A percentile compares a stretch with the other conserved stretches of the same genome.
These are phyloP conservation scores for Epirrita christyi DNA, from an alignment of 2,888 invertebrate species.

Conservation along the genomic window DNA sequence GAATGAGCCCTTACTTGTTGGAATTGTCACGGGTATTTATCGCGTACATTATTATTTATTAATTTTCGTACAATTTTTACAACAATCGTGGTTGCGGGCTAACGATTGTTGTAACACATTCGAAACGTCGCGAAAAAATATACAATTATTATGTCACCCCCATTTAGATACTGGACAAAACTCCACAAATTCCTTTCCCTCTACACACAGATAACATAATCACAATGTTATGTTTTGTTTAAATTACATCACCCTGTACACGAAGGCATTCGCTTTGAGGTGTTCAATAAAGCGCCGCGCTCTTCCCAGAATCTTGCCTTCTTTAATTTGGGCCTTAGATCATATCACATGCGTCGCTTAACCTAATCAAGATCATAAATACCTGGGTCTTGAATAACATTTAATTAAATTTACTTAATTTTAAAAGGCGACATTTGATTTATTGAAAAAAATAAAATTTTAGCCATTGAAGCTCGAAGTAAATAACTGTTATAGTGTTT, in stretches of 20 bases:
- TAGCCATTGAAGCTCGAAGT: background rate
- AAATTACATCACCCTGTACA: slow-evolving; percentile 39
- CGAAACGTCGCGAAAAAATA: no score
- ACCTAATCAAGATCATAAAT: slow-evolving; percentile 18
- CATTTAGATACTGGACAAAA: no score
- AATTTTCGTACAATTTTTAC: no score
- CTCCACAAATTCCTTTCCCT: no score
- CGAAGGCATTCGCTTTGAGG: slow-evolving; percentile 33
- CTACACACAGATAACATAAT: no score
- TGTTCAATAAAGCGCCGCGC: slow-evolving; percentile 47
- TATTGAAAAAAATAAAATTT: background rate
- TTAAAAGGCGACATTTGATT: background rate
- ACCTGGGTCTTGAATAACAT: slow-evolving; percentile 5
- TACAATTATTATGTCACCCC: no score
- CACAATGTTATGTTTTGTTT: background rate
- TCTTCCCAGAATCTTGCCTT: slow-evolving; percentile 51
- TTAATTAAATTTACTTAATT: slow-evolving; percentile 5
- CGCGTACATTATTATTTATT: no score
- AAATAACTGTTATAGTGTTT: no score
- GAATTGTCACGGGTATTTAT: no score
- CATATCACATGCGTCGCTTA: slow-evolving; percentile 24
- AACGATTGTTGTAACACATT: no score
- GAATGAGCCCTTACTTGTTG: no score
- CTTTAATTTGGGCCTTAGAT: slow-evolving; percentile 26
- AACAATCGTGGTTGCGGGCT: no score